phyloP scores from a whole-genome alignment of 2,113 vertebrate genomes.

The Lota lota region DNA sequence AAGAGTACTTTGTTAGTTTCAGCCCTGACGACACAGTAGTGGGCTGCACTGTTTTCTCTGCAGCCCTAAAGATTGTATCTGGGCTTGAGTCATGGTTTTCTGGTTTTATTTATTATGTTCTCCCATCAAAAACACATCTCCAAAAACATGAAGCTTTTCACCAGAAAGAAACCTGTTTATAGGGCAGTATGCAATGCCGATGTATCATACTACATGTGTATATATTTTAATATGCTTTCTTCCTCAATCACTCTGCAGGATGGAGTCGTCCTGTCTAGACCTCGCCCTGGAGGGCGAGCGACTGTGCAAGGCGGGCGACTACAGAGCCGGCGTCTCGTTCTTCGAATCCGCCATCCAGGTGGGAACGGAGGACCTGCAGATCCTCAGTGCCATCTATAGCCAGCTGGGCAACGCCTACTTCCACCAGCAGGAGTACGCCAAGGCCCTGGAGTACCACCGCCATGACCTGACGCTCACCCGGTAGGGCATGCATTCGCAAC shows the following conservation, averaged over 20 bases:
- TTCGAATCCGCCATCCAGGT: conserved; percentile 96
- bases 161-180: too few relatives aligned
- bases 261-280: conserved; percentile 96
- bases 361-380: conserved; percentile 94
- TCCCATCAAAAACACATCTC: neutral
- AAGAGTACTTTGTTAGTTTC: too few relatives aligned
- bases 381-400: conserved; percentile 97
- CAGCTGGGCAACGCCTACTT: conserved; percentile 98
- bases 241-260: conserved; percentile 71
- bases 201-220: neutral
- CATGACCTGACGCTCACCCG: conserved; percentile 95
- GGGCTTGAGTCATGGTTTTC: too few relatives aligned
- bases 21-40: too few relatives aligned
- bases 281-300: conserved; percentile 94
- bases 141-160: neutral
- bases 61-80: too few relatives aligned
- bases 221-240: neutral
- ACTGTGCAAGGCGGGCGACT: conserved; percentile 89
- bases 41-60: too few relatives aligned
- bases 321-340: conserved; percentile 86
- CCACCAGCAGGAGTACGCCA: conserved; percentile 90
- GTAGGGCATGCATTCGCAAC: conserved; percentile 24
- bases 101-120: neutral
- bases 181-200: neutral
- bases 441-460: conserved; percentile 93